Evolutionary conservation across 2,888 invertebrate species (phyloP), one percentile per base, ranked within the genome.

Genomic region (Xanthia togata): DNA sequence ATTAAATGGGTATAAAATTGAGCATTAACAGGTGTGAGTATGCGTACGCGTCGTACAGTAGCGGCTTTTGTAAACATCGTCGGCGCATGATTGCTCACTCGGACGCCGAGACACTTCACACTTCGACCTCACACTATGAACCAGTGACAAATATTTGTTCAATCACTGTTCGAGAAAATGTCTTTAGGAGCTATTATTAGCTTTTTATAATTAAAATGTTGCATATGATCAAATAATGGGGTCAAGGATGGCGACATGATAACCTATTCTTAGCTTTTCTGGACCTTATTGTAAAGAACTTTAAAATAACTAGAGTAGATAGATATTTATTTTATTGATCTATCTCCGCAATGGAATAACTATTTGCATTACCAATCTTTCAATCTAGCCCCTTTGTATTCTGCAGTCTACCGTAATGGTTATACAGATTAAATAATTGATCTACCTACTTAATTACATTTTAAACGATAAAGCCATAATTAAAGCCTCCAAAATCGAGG

Each of bases 121-220:
- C 73, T 64, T 26, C 64, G 71, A 83, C 76, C 86, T 79, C 76
- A 73, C 62, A 76, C 71, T 80, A 77, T 80, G 74, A 70, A 70
- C 73, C 38, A 69, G 64, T 62, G 69, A 79, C 78, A 81, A 88
- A 87, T 81, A 85, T 88, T 88, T 80, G 44, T 73, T 77, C 60
- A 68, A 75, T 79, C 85, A 70, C 72, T 59, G 79, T 76, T 68
- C 55, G 50, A 60, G 38, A 78, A 78, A 47, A n/a, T 55, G 23
- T 82, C 14, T 55, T 60, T 70, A 38, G 23, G 50, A 62, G 67
- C 35, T 38, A 17, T 63, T 69, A 35, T 31, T 31, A 14, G 44
- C 12, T 81, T 69, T 63, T 35, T 55, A 68, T 62, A 31, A 60
- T 80, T 76, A 35, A 35, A 59, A 26, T 50, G 8, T 35, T 62